Conservation (phyloP, 2,797 vertebrate species). For the Crocodylus rhombifer region DNA sequence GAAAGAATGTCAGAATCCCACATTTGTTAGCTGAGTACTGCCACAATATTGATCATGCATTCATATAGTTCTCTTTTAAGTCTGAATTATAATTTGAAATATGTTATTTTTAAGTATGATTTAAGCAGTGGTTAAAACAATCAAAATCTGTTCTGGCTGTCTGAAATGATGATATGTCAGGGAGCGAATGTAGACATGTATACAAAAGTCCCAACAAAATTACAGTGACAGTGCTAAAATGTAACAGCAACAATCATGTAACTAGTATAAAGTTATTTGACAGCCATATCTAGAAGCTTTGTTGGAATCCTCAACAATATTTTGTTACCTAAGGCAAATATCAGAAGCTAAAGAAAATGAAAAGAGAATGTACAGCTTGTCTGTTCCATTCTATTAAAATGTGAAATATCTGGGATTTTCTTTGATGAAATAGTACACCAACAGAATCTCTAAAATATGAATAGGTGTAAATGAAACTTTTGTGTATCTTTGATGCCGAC, state of each 20-base stretch:
- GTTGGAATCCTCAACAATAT: constrained; percentile 49
- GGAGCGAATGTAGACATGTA: not conserved
- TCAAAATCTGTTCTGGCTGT: constrained; percentile 51
- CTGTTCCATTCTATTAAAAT: not conserved
- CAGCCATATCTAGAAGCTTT: constrained; percentile 49
- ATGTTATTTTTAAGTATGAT: not conserved
- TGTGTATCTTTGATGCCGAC: not conserved
- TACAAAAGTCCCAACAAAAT: constrained; percentile 45
- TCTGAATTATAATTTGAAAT: not conserved
- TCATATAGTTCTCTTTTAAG: not conserved
- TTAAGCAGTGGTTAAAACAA: constrained; percentile 54
- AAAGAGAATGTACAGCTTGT: constrained; percentile 43
- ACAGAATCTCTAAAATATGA: not conserved
- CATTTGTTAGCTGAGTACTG: not conserved
- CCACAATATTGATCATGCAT: not conserved
- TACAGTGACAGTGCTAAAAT: constrained; percentile 36
- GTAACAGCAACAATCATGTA: constrained; percentile 33
- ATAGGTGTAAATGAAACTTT: not conserved
- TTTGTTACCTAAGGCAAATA: constrained; percentile 57
- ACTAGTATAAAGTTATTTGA: constrained; percentile 52
- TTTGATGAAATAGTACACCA: not conserved
- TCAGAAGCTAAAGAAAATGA: constrained; percentile 35
- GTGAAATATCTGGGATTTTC: not conserved
- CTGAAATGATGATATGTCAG: constrained; percentile 43
- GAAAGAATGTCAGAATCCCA: not conserved